Percentiles rank a stretch among this genome's conserved stretches.
phyloP scores from a whole-genome alignment of 1,140 invertebrate species.

The Drosophila kohkoa region DNA sequence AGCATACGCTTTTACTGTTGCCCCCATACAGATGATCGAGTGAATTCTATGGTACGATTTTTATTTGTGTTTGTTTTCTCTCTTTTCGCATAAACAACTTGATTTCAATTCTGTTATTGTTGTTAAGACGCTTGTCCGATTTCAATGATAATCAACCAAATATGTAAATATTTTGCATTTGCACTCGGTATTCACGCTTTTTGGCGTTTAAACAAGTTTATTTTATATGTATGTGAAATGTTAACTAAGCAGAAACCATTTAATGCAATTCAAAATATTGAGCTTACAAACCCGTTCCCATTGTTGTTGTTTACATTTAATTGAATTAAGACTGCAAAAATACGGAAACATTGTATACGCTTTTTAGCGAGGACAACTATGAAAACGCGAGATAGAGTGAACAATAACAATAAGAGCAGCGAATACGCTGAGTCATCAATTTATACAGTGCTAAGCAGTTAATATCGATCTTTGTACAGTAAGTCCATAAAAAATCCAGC shows the following conservation, averaged over 20 bases:
- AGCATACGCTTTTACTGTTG: constrained; percentile 18
- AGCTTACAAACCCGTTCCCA: constrained; percentile 17
- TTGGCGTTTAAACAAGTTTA: constrained; percentile 14
- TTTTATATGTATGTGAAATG: constrained; percentile 28
- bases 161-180: constrained; percentile 35
- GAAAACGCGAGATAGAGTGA: constrained; percentile 7
- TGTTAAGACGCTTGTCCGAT: constrained; percentile 33
- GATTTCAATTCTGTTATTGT: constrained; percentile 29
- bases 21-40: neutral
- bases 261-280: constrained; percentile 19
- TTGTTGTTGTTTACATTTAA: constrained; percentile 34
- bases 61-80: constrained; percentile 22
- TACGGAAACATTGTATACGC: constrained; percentile 56
- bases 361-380: constrained; percentile 58
- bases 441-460: constrained; percentile 16
- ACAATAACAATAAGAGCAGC: constrained; percentile 8
- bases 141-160: constrained; percentile 38
- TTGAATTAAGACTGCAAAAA: constrained; percentile 26
- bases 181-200: constrained; percentile 17
- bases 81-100: constrained; percentile 70
- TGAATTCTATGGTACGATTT: neutral
- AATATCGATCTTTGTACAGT: constrained; percentile 55
- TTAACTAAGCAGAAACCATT: constrained; percentile 39
- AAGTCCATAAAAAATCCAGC: constrained; percentile 20
- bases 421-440: constrained; percentile 25